phyloP scores from a whole-genome alignment of 2,888 invertebrate species.

The Ennomos fuscantarius region DNA sequence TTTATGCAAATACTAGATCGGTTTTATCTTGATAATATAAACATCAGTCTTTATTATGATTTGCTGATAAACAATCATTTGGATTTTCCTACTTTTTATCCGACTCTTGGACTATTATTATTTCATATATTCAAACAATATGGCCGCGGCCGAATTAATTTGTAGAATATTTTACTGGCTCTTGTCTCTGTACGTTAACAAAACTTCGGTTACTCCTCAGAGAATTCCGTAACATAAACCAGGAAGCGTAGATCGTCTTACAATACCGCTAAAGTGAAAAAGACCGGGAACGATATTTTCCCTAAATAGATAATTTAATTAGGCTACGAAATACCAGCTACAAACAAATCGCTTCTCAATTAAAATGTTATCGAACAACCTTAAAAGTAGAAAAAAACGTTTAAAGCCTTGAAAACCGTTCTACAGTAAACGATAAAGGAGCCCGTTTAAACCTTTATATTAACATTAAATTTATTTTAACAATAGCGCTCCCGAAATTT shows the following conservation, averaged over 20 bases:
- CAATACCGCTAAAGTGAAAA: constrained; percentile 45
- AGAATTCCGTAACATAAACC: constrained; percentile 51
- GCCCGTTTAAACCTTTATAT: constrained; percentile 27
- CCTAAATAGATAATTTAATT: constrained; percentile 30
- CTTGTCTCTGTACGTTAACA: constrained; percentile 32
- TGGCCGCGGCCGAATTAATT: no score
- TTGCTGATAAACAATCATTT: no score
- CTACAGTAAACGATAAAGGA: constrained; percentile 18
- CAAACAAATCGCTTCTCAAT: constrained; percentile 18
- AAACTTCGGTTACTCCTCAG: constrained; percentile 53
- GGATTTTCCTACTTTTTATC: background rate
- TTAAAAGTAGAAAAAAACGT: constrained; percentile 24
- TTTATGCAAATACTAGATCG: background rate
- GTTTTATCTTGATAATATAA: background rate
- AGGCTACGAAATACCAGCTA: constrained; percentile 13
- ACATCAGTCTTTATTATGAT: background rate
- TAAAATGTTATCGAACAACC: constrained; percentile 8
- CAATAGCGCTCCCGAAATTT: constrained; percentile 37
- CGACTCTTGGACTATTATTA: no score
- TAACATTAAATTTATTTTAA: constrained; percentile 37
- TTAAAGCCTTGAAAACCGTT: constrained; percentile 20
- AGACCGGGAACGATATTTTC: constrained; percentile 15
- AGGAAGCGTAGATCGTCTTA: constrained; percentile 44
- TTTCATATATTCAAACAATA: no score
- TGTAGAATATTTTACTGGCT: background rate